Conservation (phyloP, 2,888 invertebrate species). For the Oligia fasciuncula region DNA sequence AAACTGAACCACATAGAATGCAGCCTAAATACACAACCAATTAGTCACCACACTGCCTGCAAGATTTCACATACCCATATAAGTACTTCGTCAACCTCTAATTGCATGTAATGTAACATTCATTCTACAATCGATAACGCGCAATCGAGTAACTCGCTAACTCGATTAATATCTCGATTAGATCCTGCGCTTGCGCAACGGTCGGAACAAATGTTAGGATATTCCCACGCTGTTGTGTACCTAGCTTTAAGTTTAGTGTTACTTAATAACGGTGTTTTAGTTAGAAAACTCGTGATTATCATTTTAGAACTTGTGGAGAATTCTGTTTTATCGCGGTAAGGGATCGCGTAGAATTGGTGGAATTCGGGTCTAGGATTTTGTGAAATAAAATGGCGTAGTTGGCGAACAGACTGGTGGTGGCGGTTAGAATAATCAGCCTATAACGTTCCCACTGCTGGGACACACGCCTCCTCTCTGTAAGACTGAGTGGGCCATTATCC, state of each 20-base stretch:
- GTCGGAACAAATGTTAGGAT: slow-evolving; percentile 72
- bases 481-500: not conserved
- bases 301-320: slow-evolving; percentile 34
- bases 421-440: too few relatives aligned
- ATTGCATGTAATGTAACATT: slow-evolving; percentile 62
- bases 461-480: not conserved
- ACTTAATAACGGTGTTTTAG: slow-evolving; percentile 40
- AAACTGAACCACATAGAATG: slow-evolving; percentile 7
- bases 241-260: slow-evolving; percentile 39
- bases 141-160: slow-evolving; percentile 55
- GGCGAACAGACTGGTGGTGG: not conserved
- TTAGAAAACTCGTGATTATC: slow-evolving; percentile 50
- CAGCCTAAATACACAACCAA: not conserved
- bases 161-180: slow-evolving; percentile 69
- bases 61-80: slow-evolving; percentile 27
- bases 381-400: not conserved
- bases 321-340: slow-evolving; percentile 12
- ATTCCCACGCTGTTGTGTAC: slow-evolving; percentile 69
- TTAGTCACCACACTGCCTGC: slow-evolving; percentile 5
- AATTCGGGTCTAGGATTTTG: slow-evolving; percentile 13
- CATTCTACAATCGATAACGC: slow-evolving; percentile 63
- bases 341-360: slow-evolving; percentile 19
- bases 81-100: slow-evolving; percentile 53
- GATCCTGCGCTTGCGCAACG: slow-evolving; percentile 70
- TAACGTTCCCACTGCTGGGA: too few relatives aligned